Conservation (phyloP, 2,888 invertebrate genomes). For the Mythimna vitellina region DNA sequence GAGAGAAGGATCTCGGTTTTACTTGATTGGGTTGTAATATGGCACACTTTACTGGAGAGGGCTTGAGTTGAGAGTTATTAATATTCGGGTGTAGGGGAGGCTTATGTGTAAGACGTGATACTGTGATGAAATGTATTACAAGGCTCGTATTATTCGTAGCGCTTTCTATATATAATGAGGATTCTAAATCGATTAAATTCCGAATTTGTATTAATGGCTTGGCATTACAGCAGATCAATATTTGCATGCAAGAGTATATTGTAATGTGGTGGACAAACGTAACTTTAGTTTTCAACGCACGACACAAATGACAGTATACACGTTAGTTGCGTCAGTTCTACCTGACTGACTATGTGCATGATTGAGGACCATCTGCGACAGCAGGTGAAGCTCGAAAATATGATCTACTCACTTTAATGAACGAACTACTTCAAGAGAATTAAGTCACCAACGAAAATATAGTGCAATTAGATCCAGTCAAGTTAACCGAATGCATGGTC, state of each 20-base stretch:
- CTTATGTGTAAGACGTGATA: neutral
- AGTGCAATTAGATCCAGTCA: neutral
- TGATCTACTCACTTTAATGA: conserved; percentile 27
- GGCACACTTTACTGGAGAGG: conserved; percentile 1
- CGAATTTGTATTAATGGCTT: neutral
- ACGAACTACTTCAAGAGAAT: conserved; percentile 13
- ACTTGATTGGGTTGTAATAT: conserved; percentile 40
- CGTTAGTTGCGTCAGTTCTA: neutral
- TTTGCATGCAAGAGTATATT: neutral
- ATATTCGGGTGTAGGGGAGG: neutral
- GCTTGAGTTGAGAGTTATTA: conserved; percentile 12
- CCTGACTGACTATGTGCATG: conserved; percentile 31
- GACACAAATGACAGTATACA: conserved; percentile 13
- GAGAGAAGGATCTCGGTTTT: conserved; percentile 31
- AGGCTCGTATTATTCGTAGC: neutral
- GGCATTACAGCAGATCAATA: neutral
- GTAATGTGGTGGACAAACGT: conserved; percentile 3
- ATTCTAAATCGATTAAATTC: neutral
- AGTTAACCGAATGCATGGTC: conserved; percentile 27
- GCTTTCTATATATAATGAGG: neutral
- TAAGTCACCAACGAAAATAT: conserved; percentile 13
- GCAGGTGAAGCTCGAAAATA: conserved; percentile 34
- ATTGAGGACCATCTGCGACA: conserved; percentile 18
- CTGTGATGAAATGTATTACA: neutral
- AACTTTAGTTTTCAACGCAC: conserved; percentile 5